Conservation (phyloP, 1,140 invertebrate species). For the Magallana angulata region DNA sequence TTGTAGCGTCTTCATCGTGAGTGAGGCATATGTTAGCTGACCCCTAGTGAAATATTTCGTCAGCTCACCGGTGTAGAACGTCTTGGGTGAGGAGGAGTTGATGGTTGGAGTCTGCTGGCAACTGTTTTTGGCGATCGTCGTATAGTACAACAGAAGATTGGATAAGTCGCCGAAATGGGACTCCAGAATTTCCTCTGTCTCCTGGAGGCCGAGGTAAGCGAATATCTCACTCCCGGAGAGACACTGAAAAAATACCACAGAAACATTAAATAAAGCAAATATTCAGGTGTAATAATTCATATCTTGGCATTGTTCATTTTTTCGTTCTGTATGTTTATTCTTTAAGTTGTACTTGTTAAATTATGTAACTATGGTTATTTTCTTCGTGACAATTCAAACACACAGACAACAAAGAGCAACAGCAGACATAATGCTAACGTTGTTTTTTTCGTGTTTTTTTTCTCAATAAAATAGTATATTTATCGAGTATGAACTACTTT, state of each 20-base stretch:
- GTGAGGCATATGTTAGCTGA: neutral
- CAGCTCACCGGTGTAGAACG: neutral
- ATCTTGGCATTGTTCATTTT: neutral
- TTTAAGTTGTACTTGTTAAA: too few relatives aligned
- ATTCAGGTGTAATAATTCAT: too few relatives aligned
- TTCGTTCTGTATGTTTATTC: neutral
- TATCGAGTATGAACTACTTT: too few relatives aligned
- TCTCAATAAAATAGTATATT: too few relatives aligned
- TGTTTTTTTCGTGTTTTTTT: too few relatives aligned
- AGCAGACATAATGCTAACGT: too few relatives aligned
- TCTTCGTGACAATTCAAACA: too few relatives aligned
- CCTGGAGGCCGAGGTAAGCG: neutral
- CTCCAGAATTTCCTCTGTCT: neutral
- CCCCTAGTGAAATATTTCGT: neutral
- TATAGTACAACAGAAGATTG: conserved; percentile 17
- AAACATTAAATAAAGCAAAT: neutral
- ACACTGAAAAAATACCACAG: neutral
- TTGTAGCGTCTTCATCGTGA: conserved; percentile 4
- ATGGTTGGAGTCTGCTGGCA: neutral
- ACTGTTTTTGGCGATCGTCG: neutral
- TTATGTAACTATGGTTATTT: too few relatives aligned
- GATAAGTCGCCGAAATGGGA: neutral
- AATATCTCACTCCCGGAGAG: neutral
- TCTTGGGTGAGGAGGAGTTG: neutral
- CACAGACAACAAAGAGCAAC: too few relatives aligned